phyloP scores from a whole-genome alignment of 2,888 invertebrate genomes.

The Malthinus flaveolus region DNA sequence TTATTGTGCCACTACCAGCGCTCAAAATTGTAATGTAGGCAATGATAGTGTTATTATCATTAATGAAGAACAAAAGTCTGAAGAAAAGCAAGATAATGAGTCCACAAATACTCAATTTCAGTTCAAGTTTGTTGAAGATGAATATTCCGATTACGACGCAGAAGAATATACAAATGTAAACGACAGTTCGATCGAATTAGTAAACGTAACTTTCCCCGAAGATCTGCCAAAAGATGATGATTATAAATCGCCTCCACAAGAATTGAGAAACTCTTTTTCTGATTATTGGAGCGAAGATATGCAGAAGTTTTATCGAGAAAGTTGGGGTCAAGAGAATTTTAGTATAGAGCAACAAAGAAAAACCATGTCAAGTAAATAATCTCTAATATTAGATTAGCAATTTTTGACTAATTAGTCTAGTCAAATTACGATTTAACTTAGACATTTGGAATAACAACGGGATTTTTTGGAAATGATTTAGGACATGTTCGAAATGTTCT shows the following conservation, averaged over 20 bases:
- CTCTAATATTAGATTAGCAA: background rate
- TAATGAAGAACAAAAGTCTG: no score
- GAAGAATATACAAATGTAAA: background rate
- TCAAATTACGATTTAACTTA: no score
- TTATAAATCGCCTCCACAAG: background rate
- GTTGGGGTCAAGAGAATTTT: conserved; percentile 68
- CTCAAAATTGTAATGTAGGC: background rate
- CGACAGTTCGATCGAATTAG: background rate
- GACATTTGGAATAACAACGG: no score
- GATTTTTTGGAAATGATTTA: no score
- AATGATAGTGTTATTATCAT: background rate
- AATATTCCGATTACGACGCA: no score
- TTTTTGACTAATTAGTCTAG: no score
- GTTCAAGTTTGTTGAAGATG: no score
- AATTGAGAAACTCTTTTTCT: conserved; percentile 10
- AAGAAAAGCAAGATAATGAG: no score
- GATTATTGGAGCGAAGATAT: conserved; percentile 54
- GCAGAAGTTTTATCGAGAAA: conserved; percentile 67
- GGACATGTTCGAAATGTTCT: no score
- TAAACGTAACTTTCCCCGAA: background rate
- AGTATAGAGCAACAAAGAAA: conserved; percentile 61
- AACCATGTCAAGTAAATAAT: conserved; percentile 65
- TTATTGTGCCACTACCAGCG: conserved; percentile 22
- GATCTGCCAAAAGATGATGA: background rate
- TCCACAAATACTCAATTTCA: no score